A percentile compares a stretch with the other conserved stretches of the same genome.
Conservation (phyloP, 37 sponge, comb jelly and placozoan species). For the Chondrosia reniformis region DNA sequence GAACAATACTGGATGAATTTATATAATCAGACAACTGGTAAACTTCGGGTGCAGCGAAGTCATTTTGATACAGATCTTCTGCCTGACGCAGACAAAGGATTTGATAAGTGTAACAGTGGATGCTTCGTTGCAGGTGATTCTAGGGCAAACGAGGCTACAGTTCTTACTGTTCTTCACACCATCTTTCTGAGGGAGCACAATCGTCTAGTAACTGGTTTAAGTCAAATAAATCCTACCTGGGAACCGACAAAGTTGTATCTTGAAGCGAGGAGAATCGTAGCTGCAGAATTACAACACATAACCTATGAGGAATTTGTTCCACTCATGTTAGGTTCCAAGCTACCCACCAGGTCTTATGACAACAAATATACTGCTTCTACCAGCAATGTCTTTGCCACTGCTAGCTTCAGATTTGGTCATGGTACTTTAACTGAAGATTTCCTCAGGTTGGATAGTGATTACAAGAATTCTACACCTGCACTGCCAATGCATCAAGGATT, state of each 20-base stretch:
- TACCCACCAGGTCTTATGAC: constrained; percentile 38
- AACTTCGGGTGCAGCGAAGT: not conserved
- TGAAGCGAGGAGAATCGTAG: constrained; percentile 57
- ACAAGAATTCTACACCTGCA: constrained; percentile 25
- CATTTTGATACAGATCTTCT: not conserved
- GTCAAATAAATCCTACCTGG: not conserved
- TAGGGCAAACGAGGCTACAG: constrained; percentile 21
- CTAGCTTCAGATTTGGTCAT: constrained; percentile 75
- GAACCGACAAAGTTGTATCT: not conserved
- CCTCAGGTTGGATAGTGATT: constrained; percentile 42
- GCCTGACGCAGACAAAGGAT: not conserved
- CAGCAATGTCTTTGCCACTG: constrained; percentile 66
- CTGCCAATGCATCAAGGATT: constrained; percentile 53
- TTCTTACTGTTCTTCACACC: constrained; percentile 26
- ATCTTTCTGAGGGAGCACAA: constrained; percentile 45
- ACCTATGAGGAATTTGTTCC: constrained; percentile 74
- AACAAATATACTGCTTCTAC: constrained; percentile 42
- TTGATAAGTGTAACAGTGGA: not conserved
- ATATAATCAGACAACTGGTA: constrained; percentile 3
- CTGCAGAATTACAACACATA: constrained; percentile 61
- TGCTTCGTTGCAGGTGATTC: constrained; percentile 31
- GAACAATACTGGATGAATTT: constrained; percentile 4
- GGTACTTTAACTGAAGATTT: constrained; percentile 29
- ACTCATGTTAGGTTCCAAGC: constrained; percentile 42
- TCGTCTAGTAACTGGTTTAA: not conserved